Base-by-base conservation (phyloP, 2,113 vertebrate genomes). In the Microtus ochrogaster region DNA sequence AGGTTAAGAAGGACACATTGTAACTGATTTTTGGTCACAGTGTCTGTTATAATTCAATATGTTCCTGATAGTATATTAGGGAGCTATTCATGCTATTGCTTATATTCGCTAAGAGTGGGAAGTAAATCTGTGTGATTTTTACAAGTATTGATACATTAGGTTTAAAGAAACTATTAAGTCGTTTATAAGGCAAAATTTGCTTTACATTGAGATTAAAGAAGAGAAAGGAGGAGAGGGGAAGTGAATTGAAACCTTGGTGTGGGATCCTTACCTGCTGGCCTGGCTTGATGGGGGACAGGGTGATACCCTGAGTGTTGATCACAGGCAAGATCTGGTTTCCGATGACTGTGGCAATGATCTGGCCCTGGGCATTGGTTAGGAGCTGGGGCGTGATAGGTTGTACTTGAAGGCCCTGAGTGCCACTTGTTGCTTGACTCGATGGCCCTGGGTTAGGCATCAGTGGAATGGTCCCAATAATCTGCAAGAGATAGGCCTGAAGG, bases 221-320 rank as follows among this genome's bases (percentile, higher is more conserved):
- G 89, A 90, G 30, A 4, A 14, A 0, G 36, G 17, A 0, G 0
- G 7, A 28, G 63, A 49, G 28, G 39, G 19, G 7, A 49, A 58
- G 66, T 0, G 0, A 11, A 68, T 17, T 22, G 39, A 22, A 26
- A 47, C 41, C 44, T n/a, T 30, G 65, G 58, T 8, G 0, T 30
- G 95, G 81, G 91, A 22, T 13, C 36, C 47, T 98, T 99, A 99
- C 99, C 99, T 99, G 99, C 98, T 99, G 99, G 98, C 99, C 99
- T 63, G 99, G 99, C 98, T 99, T 99, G 98, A 99, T 99, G 88
- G 99, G 99, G 4, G 99, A 99, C 41, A 99, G 99, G 4, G 99
- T 99, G 98, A 99, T 99, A 99, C 99, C 99, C 99, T 99, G 99
- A 98, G 99, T 99, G 98, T 99, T 99, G 99, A 99, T 99, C 98